Evolutionary conservation across 2,113 vertebrate genomes (phyloP), one percentile per base, ranked within the genome.

Genomic region (Colaptes auratus): DNA sequence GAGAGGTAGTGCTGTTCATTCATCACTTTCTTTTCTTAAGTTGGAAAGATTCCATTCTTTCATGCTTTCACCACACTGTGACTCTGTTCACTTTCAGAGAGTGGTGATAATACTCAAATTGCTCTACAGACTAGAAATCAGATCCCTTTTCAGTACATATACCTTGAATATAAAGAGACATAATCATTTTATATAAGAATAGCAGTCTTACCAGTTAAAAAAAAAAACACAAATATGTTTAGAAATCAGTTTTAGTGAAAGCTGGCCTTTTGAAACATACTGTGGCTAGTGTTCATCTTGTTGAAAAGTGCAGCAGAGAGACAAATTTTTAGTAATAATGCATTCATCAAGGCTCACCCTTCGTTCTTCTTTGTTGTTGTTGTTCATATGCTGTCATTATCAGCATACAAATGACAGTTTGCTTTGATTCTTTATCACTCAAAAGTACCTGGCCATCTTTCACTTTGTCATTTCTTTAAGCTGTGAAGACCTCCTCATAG

Each of bases 241-340:
- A 71, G 15, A 86, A 88, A 91, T 53, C 55, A 48, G 3, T 81
- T 74, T 90, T 64, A 60, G 23, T 52, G 80, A 71, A 88, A 59
- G 10, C 6, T 64, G 27, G 9, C 46, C 48, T 93, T 91, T 83
- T 67, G 61, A 30, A 88, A 6, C 12, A 20, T 30, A n/a, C 15
- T 64, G 7, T 55, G 21, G 11, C 24, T 83, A 83, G 50, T 28
- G 19, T 61, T 72, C 19, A 19, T 53, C 44, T 83, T 65, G 10
- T 5, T 74, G n/a, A 71, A 64, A 81, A 60, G 2, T 50, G 8
- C 60, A 83, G 55, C n/a, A 52, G 19, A 33, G 53, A 86, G 7
- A 50, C 17, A 78, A 20, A 28, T 56, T 78, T 28, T 61, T 39
- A 61, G 33, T 66, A 87, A 74, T 42, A 46, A 60, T 19, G 13